Evolutionary conservation across 2,888 invertebrate genomes (phyloP).

Genomic region (Catocala fraxini): DNA sequence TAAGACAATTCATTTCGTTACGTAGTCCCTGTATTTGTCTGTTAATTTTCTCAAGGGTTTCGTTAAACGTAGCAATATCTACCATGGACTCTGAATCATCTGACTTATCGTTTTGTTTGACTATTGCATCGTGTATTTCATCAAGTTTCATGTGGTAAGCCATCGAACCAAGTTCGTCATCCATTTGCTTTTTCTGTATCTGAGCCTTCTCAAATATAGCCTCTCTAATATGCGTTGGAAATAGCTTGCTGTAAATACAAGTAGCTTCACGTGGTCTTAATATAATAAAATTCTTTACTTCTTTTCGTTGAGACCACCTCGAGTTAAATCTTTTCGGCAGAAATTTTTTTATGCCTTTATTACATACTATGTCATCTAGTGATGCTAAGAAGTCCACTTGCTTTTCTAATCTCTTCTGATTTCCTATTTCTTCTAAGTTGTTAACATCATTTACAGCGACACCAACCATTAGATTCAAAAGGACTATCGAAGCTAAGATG

Average conservation of each 20-base stretch:
- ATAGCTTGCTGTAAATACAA: conserved; percentile 49
- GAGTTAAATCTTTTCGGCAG: conserved; percentile 29
- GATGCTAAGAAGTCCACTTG: conserved; percentile 82
- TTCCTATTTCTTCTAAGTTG: conserved; percentile 83
- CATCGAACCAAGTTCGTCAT: conserved; percentile 63
- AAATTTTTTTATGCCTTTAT: conserved; percentile 32
- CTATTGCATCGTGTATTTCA: conserved; percentile 43
- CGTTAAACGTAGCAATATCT: not conserved
- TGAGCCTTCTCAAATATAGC: conserved; percentile 75
- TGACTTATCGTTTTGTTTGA: conserved; percentile 8
- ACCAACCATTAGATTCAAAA: conserved; percentile 87
- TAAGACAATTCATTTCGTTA: not conserved
- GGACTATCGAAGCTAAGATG: conserved; percentile 83
- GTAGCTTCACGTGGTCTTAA: conserved; percentile 35
- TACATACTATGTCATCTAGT: conserved; percentile 45
- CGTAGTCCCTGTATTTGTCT: conserved; percentile 8
- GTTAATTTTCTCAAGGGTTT: conserved; percentile 16
- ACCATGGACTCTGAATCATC: conserved; percentile 1
- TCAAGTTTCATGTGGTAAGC: conserved; percentile 54
- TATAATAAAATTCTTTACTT: conserved; percentile 18
- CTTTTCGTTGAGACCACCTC: conserved; percentile 13
- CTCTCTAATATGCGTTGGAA: conserved; percentile 70
- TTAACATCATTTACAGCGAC: conserved; percentile 87
- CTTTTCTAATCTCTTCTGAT: conserved; percentile 81
- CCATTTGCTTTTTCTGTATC: conserved; percentile 64